Evolutionary conservation across 2,113 vertebrate genomes (phyloP), one percentile per base, ranked within the genome.

Genomic region (Origma solitaria): DNA sequence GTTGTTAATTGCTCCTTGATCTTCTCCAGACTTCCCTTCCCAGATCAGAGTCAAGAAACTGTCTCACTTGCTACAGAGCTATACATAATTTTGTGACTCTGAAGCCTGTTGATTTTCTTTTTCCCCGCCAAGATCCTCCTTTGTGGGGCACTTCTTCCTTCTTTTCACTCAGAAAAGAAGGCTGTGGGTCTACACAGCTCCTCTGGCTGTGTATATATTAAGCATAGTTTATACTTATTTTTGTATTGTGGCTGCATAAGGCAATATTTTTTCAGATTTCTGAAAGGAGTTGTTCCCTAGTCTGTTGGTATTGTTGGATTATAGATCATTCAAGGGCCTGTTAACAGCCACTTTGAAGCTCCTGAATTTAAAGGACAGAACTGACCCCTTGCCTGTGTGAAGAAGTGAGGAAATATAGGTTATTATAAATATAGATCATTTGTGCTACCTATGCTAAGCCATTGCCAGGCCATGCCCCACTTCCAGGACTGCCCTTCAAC

Each of bases 21-120:
- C 77, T 82, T 94, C 91, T 89, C 76, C 96, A 95, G 91, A 94
- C 80, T 88, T 95, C 86, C 66, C 16, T 53, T 80, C 56, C 33
- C 22, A 91, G 64, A 71, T 83, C 42, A 62, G 71, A 83, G 90
- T 92, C 92, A 95, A 93, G 68, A 70, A 90, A 80, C 35, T 54
- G 62, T 37, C 79, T 92, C 38, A 11, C 44, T 47, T 38, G 51
- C 86, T 81, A 50, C 77, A 94, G 33, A 51, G 61, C 60, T 82
- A 21, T 5, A 72, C 30, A 7, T 47, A 60, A 64, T 72, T 56
- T 60, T 28, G 13, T n/a, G 64, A 65, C 79, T 75, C 37, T 19
- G 8, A 75, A 23, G 47, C 22, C 30, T 22, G 30, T 4, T 51
- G 45, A 82, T 82, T 96, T 64, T 57, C 70, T 40, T 31, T 9